These are phyloP conservation scores for Bombus waltoni DNA, from an alignment of 1,140 invertebrate genomes.

Conservation along the genomic window DNA sequence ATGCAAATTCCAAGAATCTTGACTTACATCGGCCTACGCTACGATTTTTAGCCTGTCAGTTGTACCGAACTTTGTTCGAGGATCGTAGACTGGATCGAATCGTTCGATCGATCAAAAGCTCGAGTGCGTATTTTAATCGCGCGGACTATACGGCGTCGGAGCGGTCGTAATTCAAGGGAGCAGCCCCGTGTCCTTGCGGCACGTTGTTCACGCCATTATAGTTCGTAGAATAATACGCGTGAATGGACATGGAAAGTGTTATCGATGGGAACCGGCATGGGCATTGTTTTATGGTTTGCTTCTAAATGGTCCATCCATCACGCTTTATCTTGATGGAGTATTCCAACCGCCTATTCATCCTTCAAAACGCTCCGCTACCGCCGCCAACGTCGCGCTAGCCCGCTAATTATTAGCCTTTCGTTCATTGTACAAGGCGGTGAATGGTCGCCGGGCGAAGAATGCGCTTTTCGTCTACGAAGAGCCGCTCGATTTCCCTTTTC, in stretches of 20 bases:
- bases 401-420: conserved; percentile 60
- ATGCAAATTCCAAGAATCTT: background rate
- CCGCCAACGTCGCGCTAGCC: conserved; percentile 22
- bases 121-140: conserved; percentile 15
- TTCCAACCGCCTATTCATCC: conserved; percentile 62
- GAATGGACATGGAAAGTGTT: conserved; percentile 61
- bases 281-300: conserved; percentile 67
- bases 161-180: conserved; percentile 31
- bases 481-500: background rate
- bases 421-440: conserved; percentile 47
- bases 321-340: conserved; percentile 66
- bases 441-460: conserved; percentile 37
- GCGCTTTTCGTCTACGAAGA: background rate
- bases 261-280: conserved; percentile 63
- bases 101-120: background rate
- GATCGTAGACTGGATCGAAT: background rate
- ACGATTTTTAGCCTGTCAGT: background rate
- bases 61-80: background rate
- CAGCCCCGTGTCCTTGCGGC: conserved; percentile 19
- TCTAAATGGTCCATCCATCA: conserved; percentile 68
- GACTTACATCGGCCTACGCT: too few relatives aligned
- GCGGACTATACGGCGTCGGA: background rate
- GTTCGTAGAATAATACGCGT: conserved; percentile 54
- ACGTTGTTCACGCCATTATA: conserved; percentile 40
- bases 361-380: conserved; percentile 49